Percentiles rank a stretch among this genome's conserved stretches.
Evolutionary conservation across 2,888 invertebrate genomes (phyloP).

Genomic region (Liposcelis brunnea): DNA sequence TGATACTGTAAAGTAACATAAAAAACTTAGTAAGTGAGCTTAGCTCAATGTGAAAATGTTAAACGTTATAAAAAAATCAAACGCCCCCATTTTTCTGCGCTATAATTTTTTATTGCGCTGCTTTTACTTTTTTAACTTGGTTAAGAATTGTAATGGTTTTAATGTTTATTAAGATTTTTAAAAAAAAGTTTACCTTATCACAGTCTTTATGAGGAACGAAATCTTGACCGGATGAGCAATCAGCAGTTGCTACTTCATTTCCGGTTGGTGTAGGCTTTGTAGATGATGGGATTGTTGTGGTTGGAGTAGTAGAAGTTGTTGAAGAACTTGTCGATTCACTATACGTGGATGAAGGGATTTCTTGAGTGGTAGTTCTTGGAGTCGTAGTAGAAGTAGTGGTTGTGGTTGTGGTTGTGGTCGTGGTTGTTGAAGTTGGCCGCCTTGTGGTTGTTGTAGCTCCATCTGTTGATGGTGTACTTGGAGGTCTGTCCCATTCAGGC

Average conservation of each 20-base stretch:
- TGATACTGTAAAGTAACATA: conserved; percentile 47
- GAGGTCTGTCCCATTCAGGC: conserved; percentile 7
- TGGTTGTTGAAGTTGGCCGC: neutral
- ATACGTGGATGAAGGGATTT: neutral
- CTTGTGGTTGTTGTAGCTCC: neutral
- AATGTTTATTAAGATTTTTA: too few relatives aligned
- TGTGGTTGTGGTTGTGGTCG: neutral
- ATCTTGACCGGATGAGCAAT: conserved; percentile 2
- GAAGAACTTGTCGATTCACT: neutral
- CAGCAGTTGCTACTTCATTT: neutral
- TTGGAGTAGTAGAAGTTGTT: neutral
- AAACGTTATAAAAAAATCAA: conserved; percentile 1
- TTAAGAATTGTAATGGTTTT: too few relatives aligned
- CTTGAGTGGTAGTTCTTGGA: neutral
- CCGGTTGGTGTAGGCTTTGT: neutral
- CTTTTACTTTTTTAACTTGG: too few relatives aligned
- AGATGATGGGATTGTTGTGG: neutral
- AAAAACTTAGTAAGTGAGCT: conserved; percentile 8
- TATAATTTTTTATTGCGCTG: too few relatives aligned
- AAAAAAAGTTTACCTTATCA: conserved; percentile 35
- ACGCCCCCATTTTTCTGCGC: too few relatives aligned
- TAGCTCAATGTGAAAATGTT: neutral
- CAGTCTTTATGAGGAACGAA: conserved; percentile 34
- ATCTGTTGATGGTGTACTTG: neutral
- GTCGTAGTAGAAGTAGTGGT: neutral